These are phyloP conservation scores for Lepidostoma basale DNA, from an alignment of 1,140 invertebrate genomes.

Conservation along the genomic window DNA sequence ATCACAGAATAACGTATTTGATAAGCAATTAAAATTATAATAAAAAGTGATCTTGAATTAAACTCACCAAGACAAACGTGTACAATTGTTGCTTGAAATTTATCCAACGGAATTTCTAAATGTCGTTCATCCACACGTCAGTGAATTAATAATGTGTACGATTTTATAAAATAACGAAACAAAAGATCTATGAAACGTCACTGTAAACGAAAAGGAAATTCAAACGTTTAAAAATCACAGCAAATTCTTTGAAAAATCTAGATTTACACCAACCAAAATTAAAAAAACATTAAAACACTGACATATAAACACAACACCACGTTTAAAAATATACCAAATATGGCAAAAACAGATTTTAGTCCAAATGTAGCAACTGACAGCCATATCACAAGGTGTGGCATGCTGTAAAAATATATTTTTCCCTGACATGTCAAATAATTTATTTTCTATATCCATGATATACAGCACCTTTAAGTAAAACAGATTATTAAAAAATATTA, in stretches of 20 bases:
- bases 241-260: constrained; percentile 4
- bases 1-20: too few species aligned
- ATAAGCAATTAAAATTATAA: too few species aligned
- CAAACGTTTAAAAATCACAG: not conserved
- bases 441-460: too few species aligned
- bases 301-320: constrained; percentile 38
- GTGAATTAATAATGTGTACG: not conserved
- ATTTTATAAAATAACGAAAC: not conserved
- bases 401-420: not conserved
- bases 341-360: constrained; percentile 29
- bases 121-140: constrained; percentile 14
- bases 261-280: not conserved
- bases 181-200: not conserved
- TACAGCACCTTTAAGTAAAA: too few species aligned
- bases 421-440: not conserved
- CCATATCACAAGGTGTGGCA: constrained; percentile 6
- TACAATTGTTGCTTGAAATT: too few species aligned
- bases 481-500: too few species aligned
- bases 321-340: constrained; percentile 39
- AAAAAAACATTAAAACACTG: constrained; percentile 28
- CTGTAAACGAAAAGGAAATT: not conserved
- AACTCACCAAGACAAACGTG: too few species aligned
- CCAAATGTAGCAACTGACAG: constrained; percentile 20
- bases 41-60: too few species aligned
- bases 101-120: too few species aligned